Base-by-base conservation (phyloP, 2,113 vertebrate genomes). In the Pseudorectes ferrugineus region DNA sequence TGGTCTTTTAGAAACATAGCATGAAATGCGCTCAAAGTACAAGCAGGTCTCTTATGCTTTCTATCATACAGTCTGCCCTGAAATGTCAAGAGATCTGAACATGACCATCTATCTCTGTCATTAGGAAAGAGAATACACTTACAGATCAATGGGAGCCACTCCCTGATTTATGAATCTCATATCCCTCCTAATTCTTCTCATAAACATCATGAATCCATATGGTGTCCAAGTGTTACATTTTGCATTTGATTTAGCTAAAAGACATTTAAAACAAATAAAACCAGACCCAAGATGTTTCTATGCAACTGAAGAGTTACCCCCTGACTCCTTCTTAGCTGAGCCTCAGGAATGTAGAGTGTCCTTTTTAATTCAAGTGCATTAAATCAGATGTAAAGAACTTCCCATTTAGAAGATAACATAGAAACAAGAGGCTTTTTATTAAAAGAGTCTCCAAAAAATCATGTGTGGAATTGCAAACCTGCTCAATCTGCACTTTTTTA, bases 121-220 rank as follows among this genome's bases (percentile, higher is more conserved):
- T 36, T 24, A 33, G 33, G 72, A 86, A 90, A 80, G 28, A 88
- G 31, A 84, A 91, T 45, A 71, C 11, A 23, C n/a, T 71, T 71
- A 55, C 5, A 92, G 83, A 94, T 88, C 83, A 91, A 77, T 67
- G 55, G 51, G 29, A 94, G 28, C 35, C 75, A 93, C 72, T 88
- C 77, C 45, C 61, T 81, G 79, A 86, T 78, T 88, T 88, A 91
- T 67, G 55, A 51, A 66, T 91, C 83, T 86, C 85, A 85, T 85
- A 86, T 58, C 43, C 63, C 25, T 77, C 4, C 4, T 66, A 93
- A 84, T 80, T 77, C 42, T 73, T 46, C 83, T 76, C 49, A 85
- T 42, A 85, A 94, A 74, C 36, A 63, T 88, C 43, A 71, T 22
- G 76, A 95, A 91, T n/a, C 83, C 91, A 84, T 91, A 93, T 84